Percentiles rank a stretch among this genome's conserved stretches.
Evolutionary conservation across 2,113 vertebrate genomes (phyloP).

Genomic region (Ctenodactylus gundi): DNA sequence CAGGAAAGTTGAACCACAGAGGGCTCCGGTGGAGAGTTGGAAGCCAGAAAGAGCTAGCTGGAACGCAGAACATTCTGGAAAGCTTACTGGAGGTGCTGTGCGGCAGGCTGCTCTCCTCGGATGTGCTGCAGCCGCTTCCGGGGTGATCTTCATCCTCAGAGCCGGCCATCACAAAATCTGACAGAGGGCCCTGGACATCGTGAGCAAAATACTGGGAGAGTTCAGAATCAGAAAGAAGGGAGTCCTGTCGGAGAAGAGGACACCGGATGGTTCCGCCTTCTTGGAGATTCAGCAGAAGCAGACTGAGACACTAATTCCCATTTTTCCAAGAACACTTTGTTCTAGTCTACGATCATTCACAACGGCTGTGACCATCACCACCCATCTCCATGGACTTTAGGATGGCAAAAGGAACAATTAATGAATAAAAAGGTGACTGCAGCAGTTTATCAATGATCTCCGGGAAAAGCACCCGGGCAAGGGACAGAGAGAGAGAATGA

Average conservation of each 20-base stretch:
- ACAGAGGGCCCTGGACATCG: conserved; percentile 83
- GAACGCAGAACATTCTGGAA: not conserved
- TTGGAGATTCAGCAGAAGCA: fast-evolving
- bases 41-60: not conserved
- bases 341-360: not conserved
- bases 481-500: not conserved
- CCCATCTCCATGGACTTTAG: not conserved
- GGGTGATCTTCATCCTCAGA: conserved; percentile 87
- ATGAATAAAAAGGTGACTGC: not conserved
- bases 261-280: not conserved
- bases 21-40: not conserved
- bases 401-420: not conserved
- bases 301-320: not conserved
- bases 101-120: conserved; percentile 82
- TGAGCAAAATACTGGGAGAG: conserved; percentile 92
- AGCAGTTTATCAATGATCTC: not conserved
- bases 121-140: conserved; percentile 83
- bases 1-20: fast-evolving
- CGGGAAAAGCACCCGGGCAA: not conserved
- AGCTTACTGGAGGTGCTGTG: conserved; percentile 77
- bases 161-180: conserved; percentile 83
- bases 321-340: not conserved
- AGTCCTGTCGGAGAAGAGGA: conserved; percentile 85
- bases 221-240: conserved; percentile 91
- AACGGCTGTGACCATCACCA: not conserved